Percentiles rank a stretch among this genome's conserved stretches.
These are phyloP conservation scores for Temnothorax curvispinosus DNA, from an alignment of 1,140 invertebrate species.

Conservation along the genomic window DNA sequence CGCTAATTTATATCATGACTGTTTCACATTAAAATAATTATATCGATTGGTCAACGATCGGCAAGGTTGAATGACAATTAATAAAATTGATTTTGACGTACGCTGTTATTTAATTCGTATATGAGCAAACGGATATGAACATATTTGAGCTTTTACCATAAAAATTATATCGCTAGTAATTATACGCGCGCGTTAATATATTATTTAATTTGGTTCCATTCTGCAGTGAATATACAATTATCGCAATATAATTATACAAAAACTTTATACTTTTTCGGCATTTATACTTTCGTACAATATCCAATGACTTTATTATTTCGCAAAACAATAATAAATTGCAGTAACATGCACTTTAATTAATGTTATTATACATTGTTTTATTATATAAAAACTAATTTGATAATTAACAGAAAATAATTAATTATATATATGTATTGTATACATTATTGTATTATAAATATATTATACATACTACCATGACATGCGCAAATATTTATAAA, in stretches of 20 bases:
- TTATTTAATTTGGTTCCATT: constrained; percentile 31
- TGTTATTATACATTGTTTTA: neutral
- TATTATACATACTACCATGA: neutral
- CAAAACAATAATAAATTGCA: neutral
- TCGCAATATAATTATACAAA: constrained; percentile 14
- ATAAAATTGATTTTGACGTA: constrained; percentile 45
- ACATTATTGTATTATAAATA: neutral
- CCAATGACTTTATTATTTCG: constrained; percentile 1
- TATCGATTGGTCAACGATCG: constrained; percentile 50
- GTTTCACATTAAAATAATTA: constrained; percentile 55
- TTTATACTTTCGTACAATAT: constrained; percentile 20
- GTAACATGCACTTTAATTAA: neutral
- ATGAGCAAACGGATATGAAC: constrained; percentile 6
- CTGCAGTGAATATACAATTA: neutral
- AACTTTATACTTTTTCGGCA: neutral
- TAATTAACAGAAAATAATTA: neutral
- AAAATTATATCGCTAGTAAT: constrained; percentile 52
- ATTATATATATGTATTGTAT: neutral
- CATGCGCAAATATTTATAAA: constrained; percentile 6
- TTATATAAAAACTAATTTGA: no score
- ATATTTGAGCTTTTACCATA: constrained; percentile 26
- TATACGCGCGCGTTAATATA: constrained; percentile 29
- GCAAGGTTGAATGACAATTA: constrained; percentile 50
- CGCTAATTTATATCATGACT: constrained; percentile 49
- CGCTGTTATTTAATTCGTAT: constrained; percentile 44